Conservation (phyloP, 2,797 vertebrate species). For the Pagetopsis macropterus region DNA sequence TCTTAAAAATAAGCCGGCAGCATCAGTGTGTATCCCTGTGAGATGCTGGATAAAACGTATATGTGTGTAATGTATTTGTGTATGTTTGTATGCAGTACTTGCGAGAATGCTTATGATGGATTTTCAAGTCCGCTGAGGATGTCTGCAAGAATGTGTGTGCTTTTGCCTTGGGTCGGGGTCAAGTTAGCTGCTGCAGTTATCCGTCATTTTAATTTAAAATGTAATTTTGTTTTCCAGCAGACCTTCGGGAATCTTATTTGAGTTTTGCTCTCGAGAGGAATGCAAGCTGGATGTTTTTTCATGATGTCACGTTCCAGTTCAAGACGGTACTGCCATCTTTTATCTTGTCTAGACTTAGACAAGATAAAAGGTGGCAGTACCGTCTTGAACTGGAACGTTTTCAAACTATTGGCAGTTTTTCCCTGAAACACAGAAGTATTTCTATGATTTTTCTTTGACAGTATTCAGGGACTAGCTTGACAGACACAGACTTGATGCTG, state of each 20-base stretch:
- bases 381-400: constrained; percentile 34
- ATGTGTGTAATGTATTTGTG: constrained; percentile 17
- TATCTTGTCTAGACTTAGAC: no score
- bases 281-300: background rate
- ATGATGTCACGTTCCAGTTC: constrained; percentile 54
- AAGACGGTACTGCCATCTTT: no score
- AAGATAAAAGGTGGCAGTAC: constrained; percentile 50
- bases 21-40: constrained; percentile 54
- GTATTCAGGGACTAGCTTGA: constrained; percentile 14
- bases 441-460: background rate
- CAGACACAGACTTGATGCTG: constrained; percentile 31
- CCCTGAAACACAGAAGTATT: constrained; percentile 25
- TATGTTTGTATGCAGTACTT: constrained; percentile 26
- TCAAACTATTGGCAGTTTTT: constrained; percentile 27
- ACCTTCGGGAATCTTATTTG: constrained; percentile 21
- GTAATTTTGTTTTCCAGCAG: constrained; percentile 19
- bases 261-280: constrained; percentile 45
- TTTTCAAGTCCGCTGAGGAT: constrained; percentile 20
- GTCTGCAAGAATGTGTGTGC: constrained; percentile 26
- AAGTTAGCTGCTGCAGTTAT: constrained; percentile 31
- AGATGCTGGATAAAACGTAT: constrained; percentile 39
- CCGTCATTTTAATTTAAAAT: constrained; percentile 51
- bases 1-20: constrained; percentile 50
- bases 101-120: constrained; percentile 14
- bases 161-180: constrained; percentile 17